Percentiles rank a stretch among this genome's conserved stretches.
phyloP scores from a whole-genome alignment of 2,888 invertebrate genomes.

The Minunthozetes semirufus region DNA sequence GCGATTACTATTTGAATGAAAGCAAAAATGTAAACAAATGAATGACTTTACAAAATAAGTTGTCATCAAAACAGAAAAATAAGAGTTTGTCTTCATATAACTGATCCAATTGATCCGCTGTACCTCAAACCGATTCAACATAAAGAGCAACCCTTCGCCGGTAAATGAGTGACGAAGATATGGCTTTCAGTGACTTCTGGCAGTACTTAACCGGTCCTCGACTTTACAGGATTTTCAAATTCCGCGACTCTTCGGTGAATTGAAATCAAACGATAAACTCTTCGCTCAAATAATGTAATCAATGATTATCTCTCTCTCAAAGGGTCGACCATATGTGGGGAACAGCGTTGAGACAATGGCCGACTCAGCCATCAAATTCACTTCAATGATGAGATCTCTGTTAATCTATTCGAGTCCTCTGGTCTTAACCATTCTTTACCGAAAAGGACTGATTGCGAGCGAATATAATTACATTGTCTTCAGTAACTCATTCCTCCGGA shows the following conservation, averaged over 20 bases:
- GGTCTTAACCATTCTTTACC: constrained; percentile 57
- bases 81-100: too few relatives aligned
- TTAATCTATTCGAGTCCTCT: constrained; percentile 63
- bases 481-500: neutral
- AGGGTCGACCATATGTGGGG: constrained; percentile 35
- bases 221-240: constrained; percentile 36
- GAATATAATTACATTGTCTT: neutral
- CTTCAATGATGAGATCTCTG: constrained; percentile 39
- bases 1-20: too few relatives aligned
- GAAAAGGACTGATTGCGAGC: constrained; percentile 52
- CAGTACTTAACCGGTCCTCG: constrained; percentile 35
- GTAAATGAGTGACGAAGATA: neutral
- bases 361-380: constrained; percentile 34
- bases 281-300: neutral
- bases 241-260: constrained; percentile 23
- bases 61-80: too few relatives aligned
- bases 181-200: constrained; percentile 5
- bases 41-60: too few relatives aligned
- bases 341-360: constrained; percentile 12
- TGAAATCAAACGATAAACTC: neutral
- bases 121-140: too few relatives aligned
- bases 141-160: neutral
- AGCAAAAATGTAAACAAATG: too few relatives aligned
- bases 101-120: too few relatives aligned
- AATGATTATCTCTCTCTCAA: neutral